phyloP scores from a whole-genome alignment of 2,113 vertebrate species.

The Sterrhoptilus dennistouni region DNA sequence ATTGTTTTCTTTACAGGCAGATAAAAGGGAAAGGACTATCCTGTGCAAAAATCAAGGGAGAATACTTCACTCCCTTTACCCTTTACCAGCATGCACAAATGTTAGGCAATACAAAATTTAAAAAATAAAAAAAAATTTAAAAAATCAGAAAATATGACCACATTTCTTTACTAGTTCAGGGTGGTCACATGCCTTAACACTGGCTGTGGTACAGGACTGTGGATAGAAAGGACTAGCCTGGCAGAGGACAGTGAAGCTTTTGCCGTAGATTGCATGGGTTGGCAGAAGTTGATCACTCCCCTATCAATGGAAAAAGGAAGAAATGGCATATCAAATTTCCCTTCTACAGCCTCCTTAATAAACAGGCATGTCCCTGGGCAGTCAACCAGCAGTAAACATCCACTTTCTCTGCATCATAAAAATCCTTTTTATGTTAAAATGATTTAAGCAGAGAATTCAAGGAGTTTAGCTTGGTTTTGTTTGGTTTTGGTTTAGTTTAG shows the following conservation, averaged over 20 bases:
- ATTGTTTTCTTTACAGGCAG: neutral
- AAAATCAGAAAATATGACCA: neutral
- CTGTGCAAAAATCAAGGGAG: rapidly evolving
- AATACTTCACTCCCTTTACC: neutral
- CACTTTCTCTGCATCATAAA: neutral
- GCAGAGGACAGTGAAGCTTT: neutral
- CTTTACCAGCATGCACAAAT: neutral
- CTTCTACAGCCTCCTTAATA: neutral
- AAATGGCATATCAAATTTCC: neutral
- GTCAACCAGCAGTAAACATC: neutral
- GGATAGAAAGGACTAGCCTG: neutral
- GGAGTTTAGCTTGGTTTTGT: neutral
- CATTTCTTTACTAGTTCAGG: neutral
- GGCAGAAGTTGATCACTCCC: neutral
- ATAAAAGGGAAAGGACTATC: neutral
- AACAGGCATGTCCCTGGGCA: neutral
- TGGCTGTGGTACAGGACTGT: neutral
- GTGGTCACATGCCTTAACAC: rapidly evolving
- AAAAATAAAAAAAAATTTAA: neutral
- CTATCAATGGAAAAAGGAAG: neutral
- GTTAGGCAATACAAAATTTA: neutral
- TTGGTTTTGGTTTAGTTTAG: neutral
- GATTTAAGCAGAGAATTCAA: neutral
- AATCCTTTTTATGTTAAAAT: neutral
- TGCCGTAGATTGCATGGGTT: neutral